Evolutionary conservation across 2,113 vertebrate species (phyloP).

Genomic region (Phoxinus phoxinus): DNA sequence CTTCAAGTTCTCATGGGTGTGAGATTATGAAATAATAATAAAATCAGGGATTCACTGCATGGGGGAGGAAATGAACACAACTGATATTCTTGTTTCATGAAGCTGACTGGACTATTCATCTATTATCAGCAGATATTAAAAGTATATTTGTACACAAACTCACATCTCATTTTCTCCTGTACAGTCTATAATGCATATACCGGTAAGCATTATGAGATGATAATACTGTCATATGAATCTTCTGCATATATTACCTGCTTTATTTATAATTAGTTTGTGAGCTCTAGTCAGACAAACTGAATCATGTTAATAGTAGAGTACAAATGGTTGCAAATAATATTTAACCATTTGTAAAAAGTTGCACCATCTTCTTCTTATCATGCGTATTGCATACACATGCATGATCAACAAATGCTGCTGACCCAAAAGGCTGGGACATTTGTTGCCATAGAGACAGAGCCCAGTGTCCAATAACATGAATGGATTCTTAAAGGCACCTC

Average conservation of each 20-base stretch:
- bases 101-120: neutral
- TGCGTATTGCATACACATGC: neutral
- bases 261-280: neutral
- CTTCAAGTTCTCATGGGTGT: neutral
- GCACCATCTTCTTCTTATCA: neutral
- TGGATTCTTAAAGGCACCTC: constrained; percentile 59
- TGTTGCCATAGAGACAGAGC: constrained; percentile 59
- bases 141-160: neutral
- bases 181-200: neutral
- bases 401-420: constrained; percentile 62
- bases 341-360: neutral
- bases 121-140: constrained; percentile 4
- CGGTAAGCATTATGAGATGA: neutral
- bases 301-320: neutral
- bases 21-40: constrained; percentile 19
- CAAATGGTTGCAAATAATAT: neutral
- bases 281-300: neutral
- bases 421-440: constrained; percentile 51
- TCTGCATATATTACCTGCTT: neutral
- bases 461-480: constrained; percentile 49
- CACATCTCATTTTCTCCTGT: neutral
- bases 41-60: neutral
- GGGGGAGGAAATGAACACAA: neutral
- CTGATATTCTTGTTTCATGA: neutral
- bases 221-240: neutral